A percentile compares a stretch with the other conserved stretches of the same genome.
Conservation (phyloP, 2,113 vertebrate species). For the Bujurquina vittata region DNA sequence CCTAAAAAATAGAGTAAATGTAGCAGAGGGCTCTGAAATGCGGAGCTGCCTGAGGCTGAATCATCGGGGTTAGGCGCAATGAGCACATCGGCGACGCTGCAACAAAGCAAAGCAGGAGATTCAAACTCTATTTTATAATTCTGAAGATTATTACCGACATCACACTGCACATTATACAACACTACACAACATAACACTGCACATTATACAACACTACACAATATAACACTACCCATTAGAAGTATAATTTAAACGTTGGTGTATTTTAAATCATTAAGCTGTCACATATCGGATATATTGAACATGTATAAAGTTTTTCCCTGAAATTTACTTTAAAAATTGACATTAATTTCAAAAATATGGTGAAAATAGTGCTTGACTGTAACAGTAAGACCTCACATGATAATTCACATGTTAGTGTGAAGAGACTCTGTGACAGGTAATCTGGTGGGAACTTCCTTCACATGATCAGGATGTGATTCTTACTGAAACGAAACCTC, state of each 20-base stretch:
- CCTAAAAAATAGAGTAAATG: rapidly evolving
- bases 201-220: too few relatives aligned
- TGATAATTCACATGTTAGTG: not conserved
- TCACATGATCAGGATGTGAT: not conserved
- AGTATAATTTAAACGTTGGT: not conserved
- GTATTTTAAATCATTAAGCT: not conserved
- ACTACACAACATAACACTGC: too few relatives aligned
- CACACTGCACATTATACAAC: not conserved
- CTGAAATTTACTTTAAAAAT: not conserved
- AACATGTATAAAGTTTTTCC: rapidly evolving
- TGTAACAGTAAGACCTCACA: not conserved
- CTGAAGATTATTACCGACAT: not conserved
- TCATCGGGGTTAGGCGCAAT: not conserved
- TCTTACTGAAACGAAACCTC: rapidly evolving
- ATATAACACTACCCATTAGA: too few relatives aligned
- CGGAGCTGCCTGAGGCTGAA: not conserved
- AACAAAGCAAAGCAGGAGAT: not conserved
- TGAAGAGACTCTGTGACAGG: rapidly evolving
- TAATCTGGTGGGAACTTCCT: not conserved
- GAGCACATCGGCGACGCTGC: not conserved
- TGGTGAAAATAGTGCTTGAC: rapidly evolving
- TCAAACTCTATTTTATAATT: not conserved
- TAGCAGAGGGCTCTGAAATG: not conserved
- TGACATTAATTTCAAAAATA: not conserved
- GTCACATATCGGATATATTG: not conserved